Conservation (phyloP, 2,888 invertebrate species). For the Timema podura region DNA sequence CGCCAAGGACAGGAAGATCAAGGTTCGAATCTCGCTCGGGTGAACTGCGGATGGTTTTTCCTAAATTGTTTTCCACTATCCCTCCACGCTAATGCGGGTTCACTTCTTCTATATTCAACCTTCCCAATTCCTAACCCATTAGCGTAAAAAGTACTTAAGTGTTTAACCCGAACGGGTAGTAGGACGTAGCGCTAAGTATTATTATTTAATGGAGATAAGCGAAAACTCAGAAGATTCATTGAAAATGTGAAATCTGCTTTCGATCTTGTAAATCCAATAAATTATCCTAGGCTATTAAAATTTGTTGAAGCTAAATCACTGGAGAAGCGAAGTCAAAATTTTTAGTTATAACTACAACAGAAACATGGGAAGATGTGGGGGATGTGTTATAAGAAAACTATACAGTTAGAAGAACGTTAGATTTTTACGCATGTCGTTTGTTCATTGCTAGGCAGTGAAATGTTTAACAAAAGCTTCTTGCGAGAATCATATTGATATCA, state of each 20-base stretch:
- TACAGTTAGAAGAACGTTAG: neutral
- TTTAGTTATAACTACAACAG: neutral
- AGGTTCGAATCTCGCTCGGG: too few species aligned
- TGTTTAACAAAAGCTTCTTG: neutral
- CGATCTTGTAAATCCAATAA: neutral
- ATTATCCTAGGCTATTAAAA: neutral
- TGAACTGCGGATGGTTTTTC: too few species aligned
- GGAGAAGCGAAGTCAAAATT: neutral
- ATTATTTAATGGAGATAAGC: neutral
- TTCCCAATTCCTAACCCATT: too few species aligned
- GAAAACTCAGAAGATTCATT: neutral
- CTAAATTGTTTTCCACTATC: too few species aligned
- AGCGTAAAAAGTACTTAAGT: too few species aligned
- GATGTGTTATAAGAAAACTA: neutral
- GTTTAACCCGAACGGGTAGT: too few species aligned
- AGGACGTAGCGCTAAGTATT: too few species aligned
- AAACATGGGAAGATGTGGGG: neutral
- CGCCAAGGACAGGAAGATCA: too few species aligned
- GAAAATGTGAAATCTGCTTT: neutral
- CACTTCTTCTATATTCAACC: too few species aligned
- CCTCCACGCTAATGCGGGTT: too few species aligned
- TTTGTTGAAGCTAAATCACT: conserved; percentile 2
- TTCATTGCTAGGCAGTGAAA: neutral
- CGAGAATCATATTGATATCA: neutral
- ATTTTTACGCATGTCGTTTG: neutral